Conservation (phyloP, 1,140 invertebrate species). For the Drosophila jambulina region DNA sequence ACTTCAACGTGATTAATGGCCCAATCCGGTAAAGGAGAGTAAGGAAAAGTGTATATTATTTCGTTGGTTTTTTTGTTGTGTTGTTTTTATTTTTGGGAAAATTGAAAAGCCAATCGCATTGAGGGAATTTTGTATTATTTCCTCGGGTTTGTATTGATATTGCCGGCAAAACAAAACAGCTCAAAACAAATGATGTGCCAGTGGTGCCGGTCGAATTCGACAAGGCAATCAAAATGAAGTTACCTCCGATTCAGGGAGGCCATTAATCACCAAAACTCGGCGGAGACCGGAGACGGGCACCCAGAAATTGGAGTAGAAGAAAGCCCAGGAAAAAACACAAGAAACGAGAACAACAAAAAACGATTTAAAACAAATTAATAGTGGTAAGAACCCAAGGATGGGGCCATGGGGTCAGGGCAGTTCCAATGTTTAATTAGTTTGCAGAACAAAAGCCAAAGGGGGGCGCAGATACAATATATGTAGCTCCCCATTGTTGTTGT, state of each 20-base stretch:
- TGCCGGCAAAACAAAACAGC: constrained; percentile 52
- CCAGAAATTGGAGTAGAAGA: constrained; percentile 49
- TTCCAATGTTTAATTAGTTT: constrained; percentile 78
- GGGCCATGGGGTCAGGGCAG: constrained; percentile 10
- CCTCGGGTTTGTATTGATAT: constrained; percentile 46
- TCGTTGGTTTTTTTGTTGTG: constrained; percentile 1
- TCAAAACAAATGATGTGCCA: constrained; percentile 65
- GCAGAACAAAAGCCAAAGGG: constrained; percentile 61
- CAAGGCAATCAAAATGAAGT: constrained; percentile 79
- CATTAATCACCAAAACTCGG: constrained; percentile 63
- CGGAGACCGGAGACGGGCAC: constrained; percentile 1
- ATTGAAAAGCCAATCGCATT: constrained; percentile 73
- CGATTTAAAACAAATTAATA: constrained; percentile 81
- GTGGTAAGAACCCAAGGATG: constrained; percentile 31
- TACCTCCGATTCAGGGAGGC: constrained; percentile 60
- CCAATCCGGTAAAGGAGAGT: constrained; percentile 30
- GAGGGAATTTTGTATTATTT: constrained; percentile 54
- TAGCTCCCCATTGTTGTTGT: constrained; percentile 34
- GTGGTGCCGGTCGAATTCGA: constrained; percentile 60
- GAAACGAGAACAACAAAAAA: constrained; percentile 34
- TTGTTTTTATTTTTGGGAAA: constrained; percentile 30
- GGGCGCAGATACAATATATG: not conserved
- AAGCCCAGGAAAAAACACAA: constrained; percentile 13
- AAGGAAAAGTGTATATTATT: constrained; percentile 25
- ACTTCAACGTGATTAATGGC: constrained; percentile 46